Conservation (phyloP, 2,888 invertebrate species). For the Conomelus anceps region DNA sequence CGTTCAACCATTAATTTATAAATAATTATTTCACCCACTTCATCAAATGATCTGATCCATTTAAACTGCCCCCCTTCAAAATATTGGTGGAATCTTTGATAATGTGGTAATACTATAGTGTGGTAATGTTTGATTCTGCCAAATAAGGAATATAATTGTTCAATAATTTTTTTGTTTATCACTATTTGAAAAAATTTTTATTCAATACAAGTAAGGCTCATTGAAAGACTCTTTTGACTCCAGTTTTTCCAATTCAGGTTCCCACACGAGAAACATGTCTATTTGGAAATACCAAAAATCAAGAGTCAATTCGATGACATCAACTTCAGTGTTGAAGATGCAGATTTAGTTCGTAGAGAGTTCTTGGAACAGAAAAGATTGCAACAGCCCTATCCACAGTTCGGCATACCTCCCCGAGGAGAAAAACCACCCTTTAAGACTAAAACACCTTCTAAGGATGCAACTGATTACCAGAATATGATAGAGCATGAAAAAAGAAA, state of each 20-base stretch:
- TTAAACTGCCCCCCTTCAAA: no score
- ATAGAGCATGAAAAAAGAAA: background rate
- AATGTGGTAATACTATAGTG: no score
- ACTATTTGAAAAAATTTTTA: no score
- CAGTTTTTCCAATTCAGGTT: background rate
- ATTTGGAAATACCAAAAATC: background rate
- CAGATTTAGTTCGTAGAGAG: background rate
- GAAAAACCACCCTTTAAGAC: background rate
- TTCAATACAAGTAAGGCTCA: no score
- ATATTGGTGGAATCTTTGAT: no score
- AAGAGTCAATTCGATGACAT: background rate
- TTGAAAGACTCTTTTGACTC: no score
- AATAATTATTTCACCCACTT: no score
- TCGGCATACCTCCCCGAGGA: background rate
- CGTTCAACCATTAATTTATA: no score
- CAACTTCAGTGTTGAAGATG: background rate
- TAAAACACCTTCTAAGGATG: background rate
- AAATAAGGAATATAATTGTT: no score
- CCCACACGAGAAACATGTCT: background rate
- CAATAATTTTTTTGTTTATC: no score
- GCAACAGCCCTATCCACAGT: background rate
- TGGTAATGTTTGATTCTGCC: no score
- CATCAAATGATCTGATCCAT: no score
- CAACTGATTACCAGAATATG: background rate
- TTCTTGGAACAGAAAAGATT: background rate